phyloP scores from a whole-genome alignment of 2,113 vertebrate genomes.

The Polyodon spathula region DNA sequence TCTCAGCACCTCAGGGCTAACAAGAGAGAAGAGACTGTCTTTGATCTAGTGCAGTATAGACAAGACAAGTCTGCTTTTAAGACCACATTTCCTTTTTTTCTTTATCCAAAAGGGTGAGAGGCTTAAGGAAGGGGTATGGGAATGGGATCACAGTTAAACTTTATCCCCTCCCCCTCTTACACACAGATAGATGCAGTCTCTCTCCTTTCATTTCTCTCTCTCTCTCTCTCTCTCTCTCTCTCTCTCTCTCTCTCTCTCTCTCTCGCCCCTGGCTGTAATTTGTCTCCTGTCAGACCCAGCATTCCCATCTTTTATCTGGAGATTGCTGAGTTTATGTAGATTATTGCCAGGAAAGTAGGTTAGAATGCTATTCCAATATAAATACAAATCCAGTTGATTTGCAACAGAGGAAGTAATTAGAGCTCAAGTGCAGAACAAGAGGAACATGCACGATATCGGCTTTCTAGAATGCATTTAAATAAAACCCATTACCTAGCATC shows the following conservation, averaged over 20 bases:
- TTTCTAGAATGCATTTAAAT: too few relatives aligned
- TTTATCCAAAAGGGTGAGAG: neutral
- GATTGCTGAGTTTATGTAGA: constrained; percentile 18
- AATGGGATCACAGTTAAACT: neutral
- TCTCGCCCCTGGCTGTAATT: constrained; percentile 21
- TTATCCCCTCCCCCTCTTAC: neutral
- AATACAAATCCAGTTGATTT: neutral
- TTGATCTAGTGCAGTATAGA: neutral
- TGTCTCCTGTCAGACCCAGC: constrained; percentile 20
- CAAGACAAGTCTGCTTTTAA: too few relatives aligned
- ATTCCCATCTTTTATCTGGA: constrained; percentile 18
- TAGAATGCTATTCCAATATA: constrained; percentile 16
- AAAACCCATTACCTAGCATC: too few relatives aligned
- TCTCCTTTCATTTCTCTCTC: neutral
- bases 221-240: neutral
- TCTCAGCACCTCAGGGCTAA: too few relatives aligned
- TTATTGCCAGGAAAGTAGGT: constrained; percentile 26
- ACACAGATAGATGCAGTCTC: too few relatives aligned
- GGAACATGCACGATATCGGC: neutral
- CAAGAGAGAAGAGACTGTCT: neutral
- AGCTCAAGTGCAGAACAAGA: neutral
- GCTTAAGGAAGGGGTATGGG: neutral
- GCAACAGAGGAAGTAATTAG: neutral
- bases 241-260: neutral
- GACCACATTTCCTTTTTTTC: too few relatives aligned